Evolutionary conservation across 2,888 invertebrate species (phyloP).

Genomic region (Parasteatoda lunata): DNA sequence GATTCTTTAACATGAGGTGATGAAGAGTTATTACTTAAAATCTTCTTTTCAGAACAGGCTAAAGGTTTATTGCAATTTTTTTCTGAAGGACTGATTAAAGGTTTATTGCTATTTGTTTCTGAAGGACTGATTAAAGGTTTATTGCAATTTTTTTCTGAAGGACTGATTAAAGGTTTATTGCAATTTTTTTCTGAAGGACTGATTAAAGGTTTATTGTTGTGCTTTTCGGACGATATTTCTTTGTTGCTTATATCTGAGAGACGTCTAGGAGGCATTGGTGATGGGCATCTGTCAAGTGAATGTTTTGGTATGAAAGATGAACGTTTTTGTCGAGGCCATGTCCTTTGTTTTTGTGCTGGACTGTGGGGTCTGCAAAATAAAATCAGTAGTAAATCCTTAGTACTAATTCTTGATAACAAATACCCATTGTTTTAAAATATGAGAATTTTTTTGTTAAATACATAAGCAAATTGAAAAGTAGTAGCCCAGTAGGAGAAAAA

Average conservation of each 20-base stretch:
- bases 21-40: neutral
- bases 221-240: neutral
- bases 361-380: conserved; percentile 29
- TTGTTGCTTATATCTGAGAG: conserved; percentile 25
- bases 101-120: too few species aligned
- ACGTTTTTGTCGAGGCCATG: conserved; percentile 61
- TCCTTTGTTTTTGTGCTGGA: conserved; percentile 15
- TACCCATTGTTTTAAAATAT: too few species aligned
- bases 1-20: conserved; percentile 26
- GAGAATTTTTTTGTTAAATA: too few species aligned
- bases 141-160: too few species aligned
- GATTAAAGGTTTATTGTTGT: neutral
- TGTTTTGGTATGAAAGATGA: conserved; percentile 56
- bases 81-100: too few species aligned
- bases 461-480: too few species aligned
- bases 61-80: too few species aligned
- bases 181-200: too few species aligned
- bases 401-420: neutral
- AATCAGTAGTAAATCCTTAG: neutral
- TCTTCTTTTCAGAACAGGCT: neutral
- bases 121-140: too few species aligned
- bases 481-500: too few species aligned
- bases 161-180: neutral
- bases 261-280: conserved; percentile 46
- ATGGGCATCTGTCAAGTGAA: conserved; percentile 46